Base-by-base conservation (phyloP, 2,888 invertebrate species). In the Carterocephalus palaemon region DNA sequence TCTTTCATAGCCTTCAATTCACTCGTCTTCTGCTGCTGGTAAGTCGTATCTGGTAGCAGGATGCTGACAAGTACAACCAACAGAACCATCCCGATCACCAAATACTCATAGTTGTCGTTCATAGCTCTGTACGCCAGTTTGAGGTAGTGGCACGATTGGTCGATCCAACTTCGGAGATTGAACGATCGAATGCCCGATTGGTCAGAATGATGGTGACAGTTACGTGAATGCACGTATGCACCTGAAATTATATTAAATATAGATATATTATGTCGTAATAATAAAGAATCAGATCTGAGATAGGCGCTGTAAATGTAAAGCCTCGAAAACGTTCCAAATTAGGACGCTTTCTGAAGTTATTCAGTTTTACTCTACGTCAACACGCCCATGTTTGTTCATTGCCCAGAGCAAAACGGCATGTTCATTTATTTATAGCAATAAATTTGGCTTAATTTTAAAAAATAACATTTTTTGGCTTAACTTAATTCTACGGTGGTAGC, bases 1-100 rank as follows among this genome's bases (percentile, higher is more conserved):
- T 71, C 70, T 49, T 77, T 78, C 50, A 82, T 67, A 12, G 52
- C 49, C 22, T 72, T 76, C 17, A 81, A 48, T 22, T 81, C 76
- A 2, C 59, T 66, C 1, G 55, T 60, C 19, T 64, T 64, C 5
- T 69, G 66, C 3, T 76, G 53, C 51, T 67, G 74, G 22, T 71
- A 67, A 1, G 73, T 66, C 28, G 79, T 60, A 23, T 74, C 69
- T 0, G 80, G 77, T 1, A 80, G 52, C 0, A 81, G 46, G 17
- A 76, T 65, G 26, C 67, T 73, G 1, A 82, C 54, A 2, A 75
- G 22, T 1, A 79, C 56, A 1, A 80, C 60, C 1, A 73, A 31
- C 2, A 73, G 26, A 0, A 79, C 49, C 0, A 71, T 70, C 1
- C 56, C 54, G 1, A 75, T 32, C 0, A 63, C 56, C 8, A 74